These are phyloP conservation scores for Talpa occidentalis DNA, from an alignment of 2,113 vertebrate genomes.

Conservation along the genomic window DNA sequence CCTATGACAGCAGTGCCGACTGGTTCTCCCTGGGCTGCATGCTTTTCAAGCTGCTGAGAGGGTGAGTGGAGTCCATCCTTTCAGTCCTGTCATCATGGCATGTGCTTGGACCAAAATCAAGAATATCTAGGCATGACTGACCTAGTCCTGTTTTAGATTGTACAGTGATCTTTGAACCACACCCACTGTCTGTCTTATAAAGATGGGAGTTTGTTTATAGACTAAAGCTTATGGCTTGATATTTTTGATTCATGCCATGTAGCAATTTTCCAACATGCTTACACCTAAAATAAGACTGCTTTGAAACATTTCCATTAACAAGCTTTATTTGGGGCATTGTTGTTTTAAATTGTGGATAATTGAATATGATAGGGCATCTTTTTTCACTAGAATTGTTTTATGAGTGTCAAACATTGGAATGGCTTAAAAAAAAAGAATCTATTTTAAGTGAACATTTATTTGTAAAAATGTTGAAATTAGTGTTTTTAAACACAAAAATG, in stretches of 20 bases:
- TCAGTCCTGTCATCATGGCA: accelerated
- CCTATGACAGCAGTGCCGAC: constrained; percentile 98
- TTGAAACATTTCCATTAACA: not conserved
- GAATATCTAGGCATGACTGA: accelerated
- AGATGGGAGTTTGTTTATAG: not conserved
- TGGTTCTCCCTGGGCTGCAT: constrained; percentile 99
- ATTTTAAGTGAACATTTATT: not conserved
- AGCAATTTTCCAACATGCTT: not conserved
- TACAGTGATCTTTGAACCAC: not conserved
- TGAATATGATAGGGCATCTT: not conserved
- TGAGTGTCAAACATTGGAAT: not conserved
- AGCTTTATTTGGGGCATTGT: not conserved
- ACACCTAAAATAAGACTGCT: not conserved
- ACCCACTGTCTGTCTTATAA: accelerated
- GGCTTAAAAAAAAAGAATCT: not conserved
- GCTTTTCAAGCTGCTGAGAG: constrained; percentile 98
- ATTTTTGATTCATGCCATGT: not conserved
- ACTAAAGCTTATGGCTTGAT: not conserved
- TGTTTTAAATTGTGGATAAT: not conserved
- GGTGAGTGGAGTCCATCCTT: constrained; percentile 86
- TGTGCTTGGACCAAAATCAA: accelerated
- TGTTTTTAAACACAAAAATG: not conserved
- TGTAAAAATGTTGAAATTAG: not conserved
- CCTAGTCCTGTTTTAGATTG: accelerated
- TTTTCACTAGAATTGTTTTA: not conserved